A percentile compares a stretch with the other conserved stretches of the same genome.
Conservation (phyloP, 1,140 invertebrate species). For the Apolygus lucorum region DNA sequence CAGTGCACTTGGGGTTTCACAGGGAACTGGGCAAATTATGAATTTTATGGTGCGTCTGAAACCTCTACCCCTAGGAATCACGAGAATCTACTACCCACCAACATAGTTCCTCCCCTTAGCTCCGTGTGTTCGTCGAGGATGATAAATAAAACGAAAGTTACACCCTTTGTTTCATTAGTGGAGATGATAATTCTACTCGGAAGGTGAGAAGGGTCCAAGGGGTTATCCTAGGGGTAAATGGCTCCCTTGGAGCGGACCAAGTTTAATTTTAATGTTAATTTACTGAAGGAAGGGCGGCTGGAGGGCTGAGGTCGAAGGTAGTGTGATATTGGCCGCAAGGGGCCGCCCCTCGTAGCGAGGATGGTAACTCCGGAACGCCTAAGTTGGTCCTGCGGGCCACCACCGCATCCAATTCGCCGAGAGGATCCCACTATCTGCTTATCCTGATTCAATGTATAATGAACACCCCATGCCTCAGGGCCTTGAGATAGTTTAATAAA, state of each 20-base stretch:
- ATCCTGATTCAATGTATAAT: neutral
- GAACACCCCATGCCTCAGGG: too few relatives aligned
- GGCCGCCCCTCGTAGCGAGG: neutral
- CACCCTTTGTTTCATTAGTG: conserved; percentile 8
- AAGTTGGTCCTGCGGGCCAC: neutral
- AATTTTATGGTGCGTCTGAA: too few relatives aligned
- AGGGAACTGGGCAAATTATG: too few relatives aligned
- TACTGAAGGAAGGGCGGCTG: neutral
- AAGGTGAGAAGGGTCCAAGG: conserved; percentile 12
- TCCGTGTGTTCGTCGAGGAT: neutral
- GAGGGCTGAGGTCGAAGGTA: neutral
- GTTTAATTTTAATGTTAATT: conserved; percentile 20
- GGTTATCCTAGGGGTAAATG: conserved; percentile 16
- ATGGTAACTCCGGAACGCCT: neutral
- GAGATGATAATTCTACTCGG: neutral
- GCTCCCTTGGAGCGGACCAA: conserved; percentile 12
- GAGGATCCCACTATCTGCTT: neutral
- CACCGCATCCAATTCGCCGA: neutral
- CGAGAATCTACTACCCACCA: too few relatives aligned
- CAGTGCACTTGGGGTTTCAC: too few relatives aligned
- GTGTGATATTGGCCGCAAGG: conserved; percentile 20
- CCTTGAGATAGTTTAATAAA: too few relatives aligned
- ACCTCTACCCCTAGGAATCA: too few relatives aligned
- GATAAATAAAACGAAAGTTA: neutral
- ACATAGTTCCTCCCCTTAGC: neutral